Percentiles rank a stretch among this genome's conserved stretches.
Conservation (phyloP, 2,888 invertebrate species). For the Galerucella calmariensis region DNA sequence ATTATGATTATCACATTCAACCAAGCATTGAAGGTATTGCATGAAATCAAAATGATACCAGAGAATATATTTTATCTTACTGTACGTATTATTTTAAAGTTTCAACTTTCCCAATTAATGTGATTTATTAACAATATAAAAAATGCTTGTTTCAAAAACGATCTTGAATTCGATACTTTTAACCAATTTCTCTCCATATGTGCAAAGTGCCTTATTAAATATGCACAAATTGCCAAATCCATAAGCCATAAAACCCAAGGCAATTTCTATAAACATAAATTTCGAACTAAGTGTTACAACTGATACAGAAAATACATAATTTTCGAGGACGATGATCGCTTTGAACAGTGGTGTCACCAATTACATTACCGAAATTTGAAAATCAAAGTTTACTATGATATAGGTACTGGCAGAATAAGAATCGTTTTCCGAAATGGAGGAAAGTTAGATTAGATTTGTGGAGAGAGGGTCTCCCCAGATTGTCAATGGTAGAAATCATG, state of each 20-base stretch:
- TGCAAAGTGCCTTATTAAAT: conserved; percentile 5
- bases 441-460: too few relatives aligned
- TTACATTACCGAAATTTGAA: too few relatives aligned
- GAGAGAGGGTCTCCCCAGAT: too few relatives aligned
- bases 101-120: neutral
- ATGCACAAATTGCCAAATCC: conserved; percentile 5
- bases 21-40: too few relatives aligned
- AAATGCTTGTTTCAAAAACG: neutral
- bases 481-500: neutral
- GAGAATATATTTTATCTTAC: neutral
- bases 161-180: neutral
- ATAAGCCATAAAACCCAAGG: conserved; percentile 7
- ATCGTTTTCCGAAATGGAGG: too few relatives aligned
- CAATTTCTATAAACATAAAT: conserved; percentile 11
- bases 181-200: neutral
- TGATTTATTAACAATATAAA: neutral
- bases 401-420: too few relatives aligned
- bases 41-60: too few relatives aligned
- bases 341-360: neutral
- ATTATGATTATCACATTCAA: too few relatives aligned
- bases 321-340: neutral
- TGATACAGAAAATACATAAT: neutral
- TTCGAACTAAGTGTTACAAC: conserved; percentile 2
- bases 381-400: too few relatives aligned
- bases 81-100: neutral